phyloP scores from a whole-genome alignment of 2,888 invertebrate genomes.

The Drosophila lacicola region DNA sequence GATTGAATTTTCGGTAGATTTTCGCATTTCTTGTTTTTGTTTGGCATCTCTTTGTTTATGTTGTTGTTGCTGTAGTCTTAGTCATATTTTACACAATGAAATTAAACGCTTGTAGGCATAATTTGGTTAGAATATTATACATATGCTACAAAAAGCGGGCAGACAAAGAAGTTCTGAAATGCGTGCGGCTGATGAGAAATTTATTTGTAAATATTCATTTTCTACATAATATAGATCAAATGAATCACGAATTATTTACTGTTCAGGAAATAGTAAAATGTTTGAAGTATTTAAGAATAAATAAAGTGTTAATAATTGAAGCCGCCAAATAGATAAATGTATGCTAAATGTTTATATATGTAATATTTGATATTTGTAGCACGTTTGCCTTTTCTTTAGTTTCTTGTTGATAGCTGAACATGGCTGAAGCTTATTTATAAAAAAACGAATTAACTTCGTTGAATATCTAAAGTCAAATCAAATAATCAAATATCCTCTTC shows the following conservation, averaged over 20 bases:
- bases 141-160: constrained; percentile 11
- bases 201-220: too few species aligned
- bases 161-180: constrained; percentile 11
- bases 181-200: too few species aligned
- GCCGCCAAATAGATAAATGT: too few species aligned
- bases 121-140: constrained; percentile 8
- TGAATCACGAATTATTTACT: too few species aligned
- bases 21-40: constrained; percentile 24
- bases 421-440: neutral
- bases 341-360: too few species aligned
- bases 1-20: constrained; percentile 61
- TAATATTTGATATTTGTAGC: too few species aligned
- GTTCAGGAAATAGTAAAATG: too few species aligned
- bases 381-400: too few species aligned
- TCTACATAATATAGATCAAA: too few species aligned
- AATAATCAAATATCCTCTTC: neutral
- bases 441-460: neutral
- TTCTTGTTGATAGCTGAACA: too few species aligned
- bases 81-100: constrained; percentile 67
- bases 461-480: neutral
- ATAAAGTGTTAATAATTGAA: too few species aligned
- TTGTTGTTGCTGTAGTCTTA: constrained; percentile 10
- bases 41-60: neutral
- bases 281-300: too few species aligned
- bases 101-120: constrained; percentile 30